phyloP scores from a whole-genome alignment of 1,140 invertebrate species.

The Bombus pyrosoma region DNA sequence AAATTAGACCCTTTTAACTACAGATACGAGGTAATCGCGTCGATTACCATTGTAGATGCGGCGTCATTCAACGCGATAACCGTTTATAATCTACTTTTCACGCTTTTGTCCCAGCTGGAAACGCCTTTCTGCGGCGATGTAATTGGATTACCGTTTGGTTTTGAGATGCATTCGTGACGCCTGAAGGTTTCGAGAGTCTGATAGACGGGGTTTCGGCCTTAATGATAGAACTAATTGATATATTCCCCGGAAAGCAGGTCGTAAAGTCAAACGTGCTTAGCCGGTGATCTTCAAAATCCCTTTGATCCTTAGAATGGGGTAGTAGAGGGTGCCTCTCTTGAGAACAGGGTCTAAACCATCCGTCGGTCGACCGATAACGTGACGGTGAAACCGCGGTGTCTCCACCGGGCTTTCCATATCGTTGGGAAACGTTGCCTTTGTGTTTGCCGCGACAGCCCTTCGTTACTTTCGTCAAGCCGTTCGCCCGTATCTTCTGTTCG shows the following conservation, averaged over 20 bases:
- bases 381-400: conserved; percentile 43
- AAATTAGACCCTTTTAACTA: conserved; percentile 8
- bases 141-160: conserved; percentile 57
- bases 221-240: conserved; percentile 65
- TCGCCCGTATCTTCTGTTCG: conserved; percentile 27
- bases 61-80: conserved; percentile 50
- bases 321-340: conserved; percentile 14
- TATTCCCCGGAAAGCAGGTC: conserved; percentile 50
- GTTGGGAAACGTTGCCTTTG: conserved; percentile 53
- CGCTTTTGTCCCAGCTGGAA: conserved; percentile 55
- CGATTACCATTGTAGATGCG: conserved; percentile 46
- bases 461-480: conserved; percentile 54
- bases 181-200: conserved; percentile 13
- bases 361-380: conserved; percentile 44
- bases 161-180: conserved; percentile 52
- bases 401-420: conserved; percentile 49
- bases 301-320: conserved; percentile 46
- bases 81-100: conserved; percentile 65
- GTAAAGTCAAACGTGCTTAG: conserved; percentile 65
- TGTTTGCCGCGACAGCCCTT: conserved; percentile 53
- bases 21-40: conserved; percentile 21
- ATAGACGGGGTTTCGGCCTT: conserved; percentile 20
- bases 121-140: conserved; percentile 52
- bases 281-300: conserved; percentile 58
- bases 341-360: conserved; percentile 43